These are phyloP conservation scores for Beris morrisii DNA, from an alignment of 2,888 invertebrate genomes.

Conservation along the genomic window DNA sequence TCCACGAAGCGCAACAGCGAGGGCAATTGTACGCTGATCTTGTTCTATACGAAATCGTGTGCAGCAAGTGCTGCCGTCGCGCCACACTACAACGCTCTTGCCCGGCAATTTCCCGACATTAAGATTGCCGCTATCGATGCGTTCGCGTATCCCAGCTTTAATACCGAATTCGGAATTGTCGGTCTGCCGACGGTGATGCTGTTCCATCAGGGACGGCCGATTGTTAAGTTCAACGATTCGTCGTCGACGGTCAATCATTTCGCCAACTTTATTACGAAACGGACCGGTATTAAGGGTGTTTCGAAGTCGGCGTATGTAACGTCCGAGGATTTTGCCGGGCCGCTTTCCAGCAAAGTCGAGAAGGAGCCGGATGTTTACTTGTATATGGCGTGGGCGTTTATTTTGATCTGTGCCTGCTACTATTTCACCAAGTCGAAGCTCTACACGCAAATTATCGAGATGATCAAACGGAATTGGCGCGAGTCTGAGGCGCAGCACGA, in stretches of 20 bases:
- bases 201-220: constrained; percentile 85
- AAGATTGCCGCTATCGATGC: constrained; percentile 91
- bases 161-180: constrained; percentile 88
- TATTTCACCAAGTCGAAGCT: constrained; percentile 76
- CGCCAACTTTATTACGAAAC: constrained; percentile 72
- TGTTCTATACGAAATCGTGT: constrained; percentile 90
- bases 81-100: constrained; percentile 86
- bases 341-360: constrained; percentile 75
- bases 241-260: constrained; percentile 79
- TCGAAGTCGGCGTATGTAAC: constrained; percentile 66
- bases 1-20: constrained; percentile 63
- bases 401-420: constrained; percentile 71
- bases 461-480: constrained; percentile 82
- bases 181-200: constrained; percentile 87
- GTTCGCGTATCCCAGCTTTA: constrained; percentile 77
- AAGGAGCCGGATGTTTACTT: constrained; percentile 80
- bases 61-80: constrained; percentile 89
- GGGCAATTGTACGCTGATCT: constrained; percentile 73
- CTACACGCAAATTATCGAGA: constrained; percentile 80
- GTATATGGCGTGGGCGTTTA: constrained; percentile 82
- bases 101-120: constrained; percentile 82
- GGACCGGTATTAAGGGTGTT: constrained; percentile 70
- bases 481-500: constrained; percentile 71
- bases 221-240: constrained; percentile 82
- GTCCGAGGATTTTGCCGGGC: constrained; percentile 77